phyloP scores from a whole-genome alignment of 35 echinoderm and acorn worm species.

The Lytechinus pictus region DNA sequence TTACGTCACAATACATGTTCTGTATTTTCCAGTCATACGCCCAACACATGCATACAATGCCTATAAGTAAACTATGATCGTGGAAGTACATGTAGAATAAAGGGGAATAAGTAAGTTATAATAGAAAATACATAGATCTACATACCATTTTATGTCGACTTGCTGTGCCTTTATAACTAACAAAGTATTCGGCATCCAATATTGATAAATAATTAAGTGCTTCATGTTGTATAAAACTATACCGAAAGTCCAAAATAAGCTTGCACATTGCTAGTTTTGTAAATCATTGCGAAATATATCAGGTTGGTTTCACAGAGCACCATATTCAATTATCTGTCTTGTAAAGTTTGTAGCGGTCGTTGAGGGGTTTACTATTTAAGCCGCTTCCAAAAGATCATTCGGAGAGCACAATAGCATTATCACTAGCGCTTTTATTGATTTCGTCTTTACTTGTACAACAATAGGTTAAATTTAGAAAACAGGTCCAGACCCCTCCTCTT shows the following conservation, averaged over 20 bases:
- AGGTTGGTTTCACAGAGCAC: not conserved
- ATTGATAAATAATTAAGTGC: not conserved
- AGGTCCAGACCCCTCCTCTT: not conserved
- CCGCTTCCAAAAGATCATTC: not conserved
- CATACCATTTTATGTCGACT: not conserved
- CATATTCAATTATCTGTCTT: not conserved
- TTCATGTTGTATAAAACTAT: not conserved
- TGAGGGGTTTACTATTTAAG: not conserved
- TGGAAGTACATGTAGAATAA: no score
- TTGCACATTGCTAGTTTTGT: not conserved
- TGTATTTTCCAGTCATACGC: no score
- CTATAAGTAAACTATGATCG: no score
- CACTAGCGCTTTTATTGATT: not conserved
- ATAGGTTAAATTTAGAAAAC: not conserved
- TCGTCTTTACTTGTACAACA: not conserved
- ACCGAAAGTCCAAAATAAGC: not conserved
- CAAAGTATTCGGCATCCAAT: not conserved
- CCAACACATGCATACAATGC: no score
- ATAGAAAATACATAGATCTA: not conserved
- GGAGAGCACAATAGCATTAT: not conserved
- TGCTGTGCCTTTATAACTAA: no score
- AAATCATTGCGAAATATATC: not conserved
- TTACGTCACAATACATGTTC: no score
- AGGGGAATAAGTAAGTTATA: no score
- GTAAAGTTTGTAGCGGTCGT: not conserved